phyloP scores from a whole-genome alignment of 2,888 invertebrate species.

The Drosophila neutralis region DNA sequence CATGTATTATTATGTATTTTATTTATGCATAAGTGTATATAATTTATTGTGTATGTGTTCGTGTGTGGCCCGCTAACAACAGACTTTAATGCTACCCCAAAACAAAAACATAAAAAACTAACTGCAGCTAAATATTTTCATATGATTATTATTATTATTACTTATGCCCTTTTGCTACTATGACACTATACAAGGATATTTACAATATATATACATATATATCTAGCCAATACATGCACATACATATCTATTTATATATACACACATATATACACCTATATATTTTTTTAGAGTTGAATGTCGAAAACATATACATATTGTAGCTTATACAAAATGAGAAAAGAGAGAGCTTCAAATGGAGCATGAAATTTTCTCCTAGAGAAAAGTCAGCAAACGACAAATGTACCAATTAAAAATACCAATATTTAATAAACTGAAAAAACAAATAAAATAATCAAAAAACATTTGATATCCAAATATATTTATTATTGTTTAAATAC shows the following conservation, averaged over 20 bases:
- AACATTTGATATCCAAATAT: slow-evolving; percentile 28
- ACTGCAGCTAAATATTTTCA: slow-evolving; percentile 31
- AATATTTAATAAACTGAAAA: slow-evolving; percentile 55
- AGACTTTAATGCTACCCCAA: slow-evolving; percentile 35
- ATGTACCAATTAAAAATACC: slow-evolving; percentile 61
- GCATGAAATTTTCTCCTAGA: slow-evolving; percentile 61
- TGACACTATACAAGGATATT: slow-evolving; percentile 58
- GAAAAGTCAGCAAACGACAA: slow-evolving; percentile 59
- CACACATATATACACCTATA: slow-evolving; percentile 20
- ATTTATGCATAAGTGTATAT: slow-evolving; percentile 69
- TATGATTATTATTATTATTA: slow-evolving; percentile 23
- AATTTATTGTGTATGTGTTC: slow-evolving; percentile 58
- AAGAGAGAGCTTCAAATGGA: slow-evolving; percentile 51
- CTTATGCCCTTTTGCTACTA: slow-evolving; percentile 53
- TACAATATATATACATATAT: slow-evolving; percentile 26
- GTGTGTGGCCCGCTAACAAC: slow-evolving; percentile 47
- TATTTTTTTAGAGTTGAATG: slow-evolving; percentile 54
- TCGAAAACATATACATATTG: slow-evolving; percentile 52
- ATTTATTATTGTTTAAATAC: neutral
- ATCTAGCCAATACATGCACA: slow-evolving; percentile 50
- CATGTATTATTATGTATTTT: slow-evolving; percentile 61
- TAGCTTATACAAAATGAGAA: slow-evolving; percentile 49
- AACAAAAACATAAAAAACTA: slow-evolving; percentile 22
- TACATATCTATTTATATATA: slow-evolving; percentile 37
- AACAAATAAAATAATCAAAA: neutral